phyloP scores from a whole-genome alignment of 2,113 vertebrate genomes.

The Eptesicus fuscus region DNA sequence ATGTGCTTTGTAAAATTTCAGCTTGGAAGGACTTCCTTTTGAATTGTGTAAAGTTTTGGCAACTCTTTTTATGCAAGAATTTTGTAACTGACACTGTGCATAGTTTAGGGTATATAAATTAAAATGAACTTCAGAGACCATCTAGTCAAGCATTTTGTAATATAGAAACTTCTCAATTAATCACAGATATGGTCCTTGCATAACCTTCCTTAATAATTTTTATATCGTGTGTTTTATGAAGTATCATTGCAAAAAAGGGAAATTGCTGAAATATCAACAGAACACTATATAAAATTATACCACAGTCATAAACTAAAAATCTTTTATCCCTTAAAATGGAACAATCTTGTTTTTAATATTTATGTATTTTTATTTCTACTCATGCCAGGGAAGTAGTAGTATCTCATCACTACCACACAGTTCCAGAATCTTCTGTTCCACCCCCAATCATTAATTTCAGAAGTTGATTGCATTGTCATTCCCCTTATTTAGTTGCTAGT shows the following conservation, averaged over 20 bases:
- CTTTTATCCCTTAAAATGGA: not conserved
- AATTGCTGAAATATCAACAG: not conserved
- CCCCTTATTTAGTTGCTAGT: not conserved
- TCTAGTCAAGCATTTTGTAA: conserved; percentile 45
- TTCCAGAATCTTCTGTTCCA: not conserved
- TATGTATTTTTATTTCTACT: not conserved
- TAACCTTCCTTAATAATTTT: conserved; percentile 58
- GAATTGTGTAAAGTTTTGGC: conserved; percentile 62
- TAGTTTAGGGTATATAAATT: conserved; percentile 66
- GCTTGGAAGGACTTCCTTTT: conserved; percentile 68
- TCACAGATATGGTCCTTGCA: conserved; percentile 8
- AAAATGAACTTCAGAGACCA: conserved; percentile 55
- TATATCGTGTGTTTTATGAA: conserved; percentile 47
- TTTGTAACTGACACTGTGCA: conserved; percentile 40
- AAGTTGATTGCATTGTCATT: not conserved
- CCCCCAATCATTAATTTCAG: rapidly evolving
- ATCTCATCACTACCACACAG: not conserved
- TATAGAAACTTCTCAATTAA: conserved; percentile 48
- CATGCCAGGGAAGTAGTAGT: not conserved
- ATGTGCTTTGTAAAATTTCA: conserved; percentile 68
- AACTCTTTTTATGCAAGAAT: conserved; percentile 56
- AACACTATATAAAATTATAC: not conserved
- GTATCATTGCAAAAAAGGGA: not conserved
- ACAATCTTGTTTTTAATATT: not conserved
- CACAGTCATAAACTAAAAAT: not conserved